Base-by-base conservation (phyloP, 2,113 vertebrate species). In the Pangasianodon gigas region DNA sequence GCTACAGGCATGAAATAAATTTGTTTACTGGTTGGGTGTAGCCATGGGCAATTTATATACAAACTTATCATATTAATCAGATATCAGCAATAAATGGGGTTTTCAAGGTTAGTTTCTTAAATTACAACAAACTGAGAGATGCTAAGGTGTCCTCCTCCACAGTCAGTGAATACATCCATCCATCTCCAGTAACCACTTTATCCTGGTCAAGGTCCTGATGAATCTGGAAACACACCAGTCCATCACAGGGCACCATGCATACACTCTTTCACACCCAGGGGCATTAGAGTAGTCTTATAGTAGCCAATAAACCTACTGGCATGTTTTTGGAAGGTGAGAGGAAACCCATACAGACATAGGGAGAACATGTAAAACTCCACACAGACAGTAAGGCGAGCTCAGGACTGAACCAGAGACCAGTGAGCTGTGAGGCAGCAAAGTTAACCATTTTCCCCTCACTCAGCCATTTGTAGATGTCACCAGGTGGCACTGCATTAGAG, bases 401-500 rank as follows among this genome's bases (percentile, higher is more conserved):
- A 29, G 37, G 41, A 62, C 56, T 62, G 10, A 26, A 60, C 56
- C 56, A 60, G 32, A 58, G 32, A 41, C 56, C 81, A 58, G 81
- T 58, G 2, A 56, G 11, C 77, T 46, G 41, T 24, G 46, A 79
- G 4, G 48, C 48, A n/a, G 26, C 79, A 54, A 54, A 6, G 3
- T 10, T 60, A 84, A 60, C 19, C 6, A 14, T 60, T 58, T 60
- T 44, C 10, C 18, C 52, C 32, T 83, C 52, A 54, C 32, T 62
- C 37, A 62, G 56, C 37, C 37, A 11, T 84, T 84, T 84, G 19
- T 62, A 29, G 21, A 60, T 46, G 21, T 62, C 56, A 84, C 32
- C 32, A 84, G 82, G 82, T 60, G 82, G 58, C 37, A 84, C 21
- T 46, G 82, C 82, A 62, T 84, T 62, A 44, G 24, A 84, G 82